Conservation (phyloP, 2,113 vertebrate species). For the Oryzias woworae region DNA sequence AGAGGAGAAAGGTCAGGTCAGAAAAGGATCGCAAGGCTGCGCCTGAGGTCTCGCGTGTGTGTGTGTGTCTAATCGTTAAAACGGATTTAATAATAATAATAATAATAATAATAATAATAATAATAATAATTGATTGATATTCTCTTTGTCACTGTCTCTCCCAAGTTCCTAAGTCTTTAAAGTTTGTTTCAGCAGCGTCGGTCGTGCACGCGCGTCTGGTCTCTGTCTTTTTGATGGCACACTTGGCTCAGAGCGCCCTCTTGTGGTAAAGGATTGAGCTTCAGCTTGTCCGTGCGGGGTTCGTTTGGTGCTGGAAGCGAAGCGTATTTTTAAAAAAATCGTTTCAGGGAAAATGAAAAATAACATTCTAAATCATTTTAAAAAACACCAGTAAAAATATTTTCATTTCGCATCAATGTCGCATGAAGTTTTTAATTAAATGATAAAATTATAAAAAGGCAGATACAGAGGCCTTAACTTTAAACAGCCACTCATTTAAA, state of each 20-base stretch:
- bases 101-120: conserved; percentile 20
- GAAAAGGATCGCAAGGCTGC: conserved; percentile 6
- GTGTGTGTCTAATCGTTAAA: not conserved
- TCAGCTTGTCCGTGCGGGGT: not conserved
- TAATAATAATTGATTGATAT: conserved; percentile 5
- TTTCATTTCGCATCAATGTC: not conserved
- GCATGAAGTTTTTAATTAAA: not conserved
- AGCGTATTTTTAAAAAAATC: too few species aligned
- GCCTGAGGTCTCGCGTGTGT: not conserved
- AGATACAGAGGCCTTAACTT: conserved; percentile 19
- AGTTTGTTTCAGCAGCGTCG: conserved; percentile 52
- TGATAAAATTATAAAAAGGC: not conserved
- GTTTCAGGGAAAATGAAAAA: too few species aligned
- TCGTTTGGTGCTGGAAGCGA: not conserved
- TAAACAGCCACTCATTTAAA: not conserved
- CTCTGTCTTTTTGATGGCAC: conserved; percentile 1
- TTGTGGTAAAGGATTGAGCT: conserved; percentile 27
- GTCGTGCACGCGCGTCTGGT: conserved; percentile 21
- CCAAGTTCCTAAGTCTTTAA: conserved; percentile 37
- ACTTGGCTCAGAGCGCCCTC: conserved; percentile 74
- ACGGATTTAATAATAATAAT: conserved; percentile 18
- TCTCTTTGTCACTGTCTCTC: conserved; percentile 3
- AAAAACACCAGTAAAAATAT: not conserved
- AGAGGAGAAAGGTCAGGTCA: conserved; percentile 80
- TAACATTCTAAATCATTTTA: too few species aligned